Evolutionary conservation across 2,113 vertebrate species (phyloP).

Genomic region (Buteo buteo): DNA sequence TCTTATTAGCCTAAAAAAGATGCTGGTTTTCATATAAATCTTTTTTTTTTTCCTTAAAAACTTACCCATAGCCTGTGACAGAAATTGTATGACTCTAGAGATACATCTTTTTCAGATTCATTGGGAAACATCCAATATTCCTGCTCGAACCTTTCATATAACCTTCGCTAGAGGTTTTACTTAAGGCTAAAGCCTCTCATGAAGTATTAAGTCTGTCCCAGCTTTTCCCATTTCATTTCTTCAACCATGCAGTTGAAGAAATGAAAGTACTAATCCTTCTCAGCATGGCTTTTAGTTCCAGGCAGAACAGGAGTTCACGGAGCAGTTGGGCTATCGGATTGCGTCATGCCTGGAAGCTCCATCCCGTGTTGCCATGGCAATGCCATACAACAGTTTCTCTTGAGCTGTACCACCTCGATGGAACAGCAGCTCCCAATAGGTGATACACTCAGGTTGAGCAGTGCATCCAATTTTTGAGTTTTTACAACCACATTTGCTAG

Average conservation of each 20-base stretch:
- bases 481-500: background rate
- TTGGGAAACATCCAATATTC: background rate
- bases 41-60: background rate
- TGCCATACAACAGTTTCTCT: background rate
- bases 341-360: background rate
- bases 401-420: background rate
- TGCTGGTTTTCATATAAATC: background rate
- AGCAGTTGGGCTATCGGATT: constrained; percentile 21
- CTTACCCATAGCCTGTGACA: background rate
- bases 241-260: constrained; percentile 21
- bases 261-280: constrained; percentile 60
- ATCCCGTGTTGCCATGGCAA: background rate
- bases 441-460: background rate
- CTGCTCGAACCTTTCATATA: background rate
- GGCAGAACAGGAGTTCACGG: background rate
- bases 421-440: background rate
- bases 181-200: constrained; percentile 46
- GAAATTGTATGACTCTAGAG: background rate
- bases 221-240: constrained; percentile 60
- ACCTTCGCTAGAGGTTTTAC: constrained; percentile 22
- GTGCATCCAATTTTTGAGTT: accelerated
- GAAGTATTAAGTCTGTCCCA: constrained; percentile 45
- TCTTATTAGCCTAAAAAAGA: background rate
- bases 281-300: constrained; percentile 47
- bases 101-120: background rate